Base-by-base conservation (phyloP, 2,113 vertebrate genomes). In the Elgaria multicarinata region DNA sequence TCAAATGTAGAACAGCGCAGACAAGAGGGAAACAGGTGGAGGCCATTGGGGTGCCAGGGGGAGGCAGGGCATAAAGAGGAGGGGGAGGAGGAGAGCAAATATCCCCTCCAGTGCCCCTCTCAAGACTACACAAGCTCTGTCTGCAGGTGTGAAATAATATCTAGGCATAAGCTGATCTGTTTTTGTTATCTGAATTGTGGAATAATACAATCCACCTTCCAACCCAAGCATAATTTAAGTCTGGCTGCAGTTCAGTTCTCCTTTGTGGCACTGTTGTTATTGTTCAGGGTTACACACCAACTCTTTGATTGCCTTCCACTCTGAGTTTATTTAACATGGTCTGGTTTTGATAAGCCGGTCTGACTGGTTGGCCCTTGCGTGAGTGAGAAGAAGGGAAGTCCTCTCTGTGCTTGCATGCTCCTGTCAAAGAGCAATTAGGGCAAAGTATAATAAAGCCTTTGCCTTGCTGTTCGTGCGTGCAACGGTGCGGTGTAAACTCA, bases 311-410 rank as follows among this genome's bases (percentile, higher is more conserved):
- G 96, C 94, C 96, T 96, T 97, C 95, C 96, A 96, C 95, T 92
- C 72, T 55, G 72, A 95, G 96, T 97, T 97, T 98, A 97, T 97
- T 95, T 90, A 89, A 91, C 67, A 91, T 91, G 66, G 96, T 95
- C 93, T 93, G 94, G 94, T 97, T 96, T 79, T 91, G 95, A 94
- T 96, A 97, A 97, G 97, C 97, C 95, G 89, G 97, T 97, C 94
- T 62, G 95, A 96, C 97, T 96, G 95, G 98, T 97, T 96, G 94
- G 94, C 89, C 97, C 93, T 97, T 93, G 96, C 95, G 95, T 97
- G 95, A 97, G 96, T 96, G 92, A 72, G 0, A 64, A 88, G 93
- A 91, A 89, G 94, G 95, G 95, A 94, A 94, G 91, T 84, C 90
- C 87, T 94, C 82, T 89, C 85, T 91, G 87, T 64, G 55, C 88